These are phyloP conservation scores for Telmatochromis brichardi DNA, from an alignment of 2,113 vertebrate genomes.

Conservation along the genomic window DNA sequence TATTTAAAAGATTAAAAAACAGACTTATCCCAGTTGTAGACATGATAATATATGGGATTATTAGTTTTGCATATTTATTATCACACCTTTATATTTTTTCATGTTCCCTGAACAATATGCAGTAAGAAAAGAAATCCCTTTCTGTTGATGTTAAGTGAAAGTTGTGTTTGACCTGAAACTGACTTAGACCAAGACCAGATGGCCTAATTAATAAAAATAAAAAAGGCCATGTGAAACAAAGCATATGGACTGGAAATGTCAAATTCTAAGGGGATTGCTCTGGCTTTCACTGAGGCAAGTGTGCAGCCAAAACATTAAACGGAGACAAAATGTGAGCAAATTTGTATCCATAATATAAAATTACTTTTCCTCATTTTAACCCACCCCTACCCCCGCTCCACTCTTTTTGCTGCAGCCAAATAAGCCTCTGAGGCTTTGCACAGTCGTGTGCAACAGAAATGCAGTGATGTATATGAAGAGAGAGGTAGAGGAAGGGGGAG, in stretches of 20 bases:
- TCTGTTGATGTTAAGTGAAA: slow-evolving; percentile 42
- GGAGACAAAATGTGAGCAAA: slow-evolving; percentile 43
- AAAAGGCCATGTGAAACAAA: slow-evolving; percentile 40
- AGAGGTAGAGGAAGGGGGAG: neutral
- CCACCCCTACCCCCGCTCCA: neutral
- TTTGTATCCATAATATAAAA: slow-evolving; percentile 33
- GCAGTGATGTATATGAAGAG: neutral
- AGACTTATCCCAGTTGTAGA: slow-evolving; percentile 14
- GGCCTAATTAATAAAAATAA: slow-evolving; percentile 38
- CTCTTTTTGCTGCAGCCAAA: neutral
- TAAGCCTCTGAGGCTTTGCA: slow-evolving; percentile 30
- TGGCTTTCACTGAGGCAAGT: slow-evolving; percentile 24
- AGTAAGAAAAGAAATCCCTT: neutral
- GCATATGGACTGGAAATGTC: slow-evolving; percentile 45
- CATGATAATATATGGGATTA: slow-evolving; percentile 41
- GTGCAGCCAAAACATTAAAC: slow-evolving; percentile 24
- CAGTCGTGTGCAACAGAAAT: neutral
- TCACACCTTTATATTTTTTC: slow-evolving; percentile 23
- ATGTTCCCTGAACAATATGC: neutral
- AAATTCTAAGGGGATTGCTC: slow-evolving; percentile 21
- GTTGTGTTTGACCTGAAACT: slow-evolving; percentile 47
- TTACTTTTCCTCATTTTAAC: slow-evolving; percentile 15
- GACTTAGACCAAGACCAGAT: slow-evolving; percentile 52
- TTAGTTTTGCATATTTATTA: slow-evolving; percentile 32
- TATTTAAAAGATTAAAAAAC: slow-evolving; percentile 10